Evolutionary conservation across 2,113 vertebrate genomes (phyloP).

Genomic region (Osmerus mordax): DNA sequence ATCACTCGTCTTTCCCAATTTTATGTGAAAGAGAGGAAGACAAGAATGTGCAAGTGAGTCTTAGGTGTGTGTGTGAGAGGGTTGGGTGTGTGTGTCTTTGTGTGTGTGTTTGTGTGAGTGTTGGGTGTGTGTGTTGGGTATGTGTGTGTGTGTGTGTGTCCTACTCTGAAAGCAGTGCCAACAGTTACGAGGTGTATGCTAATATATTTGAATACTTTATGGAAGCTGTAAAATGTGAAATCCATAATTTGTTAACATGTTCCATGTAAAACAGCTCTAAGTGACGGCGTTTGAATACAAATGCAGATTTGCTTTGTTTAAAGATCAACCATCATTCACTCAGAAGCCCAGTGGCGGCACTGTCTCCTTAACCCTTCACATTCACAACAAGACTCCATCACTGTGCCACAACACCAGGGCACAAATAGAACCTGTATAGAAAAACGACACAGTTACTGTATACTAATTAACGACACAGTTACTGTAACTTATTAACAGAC

Average conservation of each 20-base stretch:
- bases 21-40: slow-evolving; percentile 4
- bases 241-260: slow-evolving; percentile 73
- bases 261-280: slow-evolving; percentile 68
- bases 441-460: background rate
- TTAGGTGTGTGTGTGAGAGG: slow-evolving; percentile 11
- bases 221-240: slow-evolving; percentile 74
- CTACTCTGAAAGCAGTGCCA: slow-evolving; percentile 46
- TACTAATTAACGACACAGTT: background rate
- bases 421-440: background rate
- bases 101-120: no score
- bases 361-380: slow-evolving; percentile 19
- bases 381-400: background rate
- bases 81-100: no score
- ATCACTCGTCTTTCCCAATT: slow-evolving; percentile 57
- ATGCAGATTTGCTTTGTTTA: slow-evolving; percentile 53
- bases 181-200: slow-evolving; percentile 69
- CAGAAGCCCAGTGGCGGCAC: slow-evolving; percentile 7
- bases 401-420: background rate
- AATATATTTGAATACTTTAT: slow-evolving; percentile 77
- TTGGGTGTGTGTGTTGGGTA: no score
- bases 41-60: slow-evolving; percentile 7
- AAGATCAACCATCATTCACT: slow-evolving; percentile 50
- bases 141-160: background rate
- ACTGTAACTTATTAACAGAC: background rate
- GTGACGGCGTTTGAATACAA: slow-evolving; percentile 72